phyloP scores from a whole-genome alignment of 2,113 vertebrate genomes.

The Pionites leucogaster region DNA sequence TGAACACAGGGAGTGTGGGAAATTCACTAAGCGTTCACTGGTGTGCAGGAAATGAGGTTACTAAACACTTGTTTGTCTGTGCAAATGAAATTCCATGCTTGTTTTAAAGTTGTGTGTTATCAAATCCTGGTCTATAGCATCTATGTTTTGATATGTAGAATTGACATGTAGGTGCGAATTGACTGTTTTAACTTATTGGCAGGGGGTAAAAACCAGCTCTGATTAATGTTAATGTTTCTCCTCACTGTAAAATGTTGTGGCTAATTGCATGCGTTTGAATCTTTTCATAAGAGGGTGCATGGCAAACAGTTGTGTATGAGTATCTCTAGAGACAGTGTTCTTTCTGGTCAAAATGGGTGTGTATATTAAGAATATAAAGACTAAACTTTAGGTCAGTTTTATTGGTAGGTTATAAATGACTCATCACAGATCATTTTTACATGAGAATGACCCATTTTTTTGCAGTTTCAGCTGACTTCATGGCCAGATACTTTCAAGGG shows the following conservation, averaged over 20 bases:
- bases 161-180: neutral
- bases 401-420: neutral
- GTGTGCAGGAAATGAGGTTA: neutral
- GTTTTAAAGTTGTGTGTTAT: neutral
- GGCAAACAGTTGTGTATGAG: neutral
- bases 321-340: neutral
- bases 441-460: neutral
- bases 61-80: constrained; percentile 9
- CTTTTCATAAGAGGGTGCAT: neutral
- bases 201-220: neutral
- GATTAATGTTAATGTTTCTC: neutral
- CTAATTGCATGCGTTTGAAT: neutral
- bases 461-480: neutral
- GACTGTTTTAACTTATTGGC: neutral
- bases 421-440: neutral
- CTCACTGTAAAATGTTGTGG: neutral
- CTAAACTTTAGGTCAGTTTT: fast-evolving
- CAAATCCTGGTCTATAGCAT: neutral
- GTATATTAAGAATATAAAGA: neutral
- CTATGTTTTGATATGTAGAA: neutral
- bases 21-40: neutral
- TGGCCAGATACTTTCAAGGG: neutral
- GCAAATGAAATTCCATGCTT: neutral
- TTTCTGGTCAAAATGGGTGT: neutral
- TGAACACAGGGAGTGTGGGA: neutral